Conservation (phyloP, 2,797 vertebrate species). For the Enteromius fasciolatus region DNA sequence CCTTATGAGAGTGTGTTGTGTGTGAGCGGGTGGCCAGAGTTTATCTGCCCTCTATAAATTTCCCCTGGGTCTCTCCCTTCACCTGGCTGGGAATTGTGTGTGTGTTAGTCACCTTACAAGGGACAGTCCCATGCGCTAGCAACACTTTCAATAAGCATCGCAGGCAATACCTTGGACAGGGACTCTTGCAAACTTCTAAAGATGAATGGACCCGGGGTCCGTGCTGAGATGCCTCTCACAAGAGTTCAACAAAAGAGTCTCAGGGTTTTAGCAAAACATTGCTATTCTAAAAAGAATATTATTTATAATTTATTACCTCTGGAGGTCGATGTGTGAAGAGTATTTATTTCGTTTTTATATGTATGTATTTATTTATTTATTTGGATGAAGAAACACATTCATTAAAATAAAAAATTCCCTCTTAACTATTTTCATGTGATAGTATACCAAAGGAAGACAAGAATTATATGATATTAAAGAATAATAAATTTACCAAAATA, state of each 20-base stretch:
- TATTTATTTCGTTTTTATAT: background rate
- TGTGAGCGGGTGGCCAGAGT: slow-evolving; percentile 45
- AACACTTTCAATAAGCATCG: slow-evolving; percentile 9
- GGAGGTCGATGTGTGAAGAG: background rate
- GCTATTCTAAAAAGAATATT: background rate
- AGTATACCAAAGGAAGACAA: background rate
- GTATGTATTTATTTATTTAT: background rate
- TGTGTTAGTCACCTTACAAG: slow-evolving; percentile 64
- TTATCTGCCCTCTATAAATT: slow-evolving; percentile 65
- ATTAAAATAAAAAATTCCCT: background rate
- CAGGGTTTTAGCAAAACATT: background rate
- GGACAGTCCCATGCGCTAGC: slow-evolving; percentile 64
- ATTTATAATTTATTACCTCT: background rate
- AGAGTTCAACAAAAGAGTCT: background rate
- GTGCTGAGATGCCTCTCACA: background rate
- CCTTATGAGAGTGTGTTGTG: slow-evolving; percentile 18
- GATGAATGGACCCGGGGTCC: background rate
- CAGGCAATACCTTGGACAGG: slow-evolving; percentile 22
- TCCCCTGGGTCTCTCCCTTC: slow-evolving; percentile 70
- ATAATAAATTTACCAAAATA: background rate
- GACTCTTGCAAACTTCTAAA: background rate
- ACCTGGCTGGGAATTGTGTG: slow-evolving; percentile 61
- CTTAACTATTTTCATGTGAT: too few species aligned
- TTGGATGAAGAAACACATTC: background rate
- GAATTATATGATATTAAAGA: background rate